Evolutionary conservation across 2,113 vertebrate species (phyloP).

Genomic region (Epinephelus lanceolatus): DNA sequence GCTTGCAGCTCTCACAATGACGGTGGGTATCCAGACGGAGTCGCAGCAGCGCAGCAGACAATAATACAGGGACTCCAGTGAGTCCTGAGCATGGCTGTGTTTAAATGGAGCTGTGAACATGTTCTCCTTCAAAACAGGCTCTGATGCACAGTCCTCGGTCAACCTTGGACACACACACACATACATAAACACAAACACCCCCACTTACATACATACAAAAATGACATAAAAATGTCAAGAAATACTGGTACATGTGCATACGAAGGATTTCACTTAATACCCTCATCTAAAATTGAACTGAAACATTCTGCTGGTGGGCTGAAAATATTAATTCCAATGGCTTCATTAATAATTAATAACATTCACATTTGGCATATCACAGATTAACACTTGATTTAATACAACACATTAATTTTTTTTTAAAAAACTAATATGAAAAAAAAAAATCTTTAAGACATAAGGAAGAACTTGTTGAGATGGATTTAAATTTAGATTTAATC

Average conservation of each 20-base stretch:
- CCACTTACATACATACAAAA: neutral
- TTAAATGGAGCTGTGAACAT: slow-evolving; percentile 89
- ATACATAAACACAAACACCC: slow-evolving; percentile 4
- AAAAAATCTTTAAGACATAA: neutral
- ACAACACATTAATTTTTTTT: neutral
- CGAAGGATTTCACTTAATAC: neutral
- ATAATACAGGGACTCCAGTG: slow-evolving; percentile 88
- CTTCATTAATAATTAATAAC: neutral
- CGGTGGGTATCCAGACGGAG: slow-evolving; percentile 89
- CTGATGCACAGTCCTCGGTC: slow-evolving; percentile 88
- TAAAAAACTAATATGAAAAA: neutral
- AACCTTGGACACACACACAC: slow-evolving; percentile 81
- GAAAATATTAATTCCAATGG: neutral
- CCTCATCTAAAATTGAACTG: neutral
- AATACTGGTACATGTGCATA: neutral
- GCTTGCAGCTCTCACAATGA: slow-evolving; percentile 85
- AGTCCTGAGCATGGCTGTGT: slow-evolving; percentile 82
- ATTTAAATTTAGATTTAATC: neutral
- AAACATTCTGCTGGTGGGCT: neutral
- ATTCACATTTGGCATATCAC: neutral
- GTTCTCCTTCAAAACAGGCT: slow-evolving; percentile 89
- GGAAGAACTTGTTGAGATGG: neutral
- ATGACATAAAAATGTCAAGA: neutral
- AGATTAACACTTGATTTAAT: neutral
- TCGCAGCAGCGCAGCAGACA: slow-evolving; percentile 92